Base-by-base conservation (phyloP, 2,113 vertebrate species). In the Andinoacara biseriatus region DNA sequence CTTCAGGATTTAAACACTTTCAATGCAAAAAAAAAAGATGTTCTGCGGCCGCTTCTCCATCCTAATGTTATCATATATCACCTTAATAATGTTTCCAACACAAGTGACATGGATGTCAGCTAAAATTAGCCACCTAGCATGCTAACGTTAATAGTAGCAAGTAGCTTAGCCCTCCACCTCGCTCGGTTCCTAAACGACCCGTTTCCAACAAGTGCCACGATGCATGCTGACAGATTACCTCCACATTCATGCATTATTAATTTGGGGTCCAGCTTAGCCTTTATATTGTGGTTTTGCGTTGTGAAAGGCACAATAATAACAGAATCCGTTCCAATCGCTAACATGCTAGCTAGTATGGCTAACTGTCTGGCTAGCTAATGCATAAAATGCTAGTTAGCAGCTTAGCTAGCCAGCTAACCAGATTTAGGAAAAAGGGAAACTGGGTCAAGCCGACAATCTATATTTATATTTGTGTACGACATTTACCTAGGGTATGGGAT, bases 401-500 rank as follows among this genome's bases (percentile, higher is more conserved):
- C 88, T 92, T 88, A 90, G 91, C 87, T 72, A 54, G 26, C 67
- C 67, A 86, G 90, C 90, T 93, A 93, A 89, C 89, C 90, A 92
- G 61, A 93, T 91, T 93, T 84, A 92, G 84, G 89, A 90, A 93
- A 94, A 92, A 93, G 90, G 93, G 92, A 93, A 95, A 93, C 88
- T 94, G 91, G 94, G 92, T 92, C 90, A 91, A 93, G 75, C 59
- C 88, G 78, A 92, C 33, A 63, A 83, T 83, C 80, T 88, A 93
- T 69, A 90, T 89, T 86, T 85, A 89, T 87, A 90, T 24, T 86
- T 89, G 85, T 90, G 90, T 88, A 78, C 81, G 87, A 91, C 91
- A 91, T 90, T 90, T 95, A 95, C 94, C 94, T 94, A 94, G 75
- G 81, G 63, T 90, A 86, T 92, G 91, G 91, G 90, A 85, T 92